Conservation (phyloP, 2,888 invertebrate species). For the Plagodis dolabraria region DNA sequence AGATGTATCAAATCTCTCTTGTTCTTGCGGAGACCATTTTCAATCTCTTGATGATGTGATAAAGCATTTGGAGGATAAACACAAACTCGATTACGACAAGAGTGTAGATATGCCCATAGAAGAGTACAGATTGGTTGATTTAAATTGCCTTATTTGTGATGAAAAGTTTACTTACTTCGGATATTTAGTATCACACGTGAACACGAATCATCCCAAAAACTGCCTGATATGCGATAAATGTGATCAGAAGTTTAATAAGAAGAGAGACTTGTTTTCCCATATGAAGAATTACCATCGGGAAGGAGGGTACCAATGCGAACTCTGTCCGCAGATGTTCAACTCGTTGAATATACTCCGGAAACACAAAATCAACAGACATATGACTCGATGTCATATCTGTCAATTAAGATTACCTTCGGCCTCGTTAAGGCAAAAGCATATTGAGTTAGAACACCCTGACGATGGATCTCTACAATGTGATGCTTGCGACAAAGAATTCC, state of each 20-base stretch:
- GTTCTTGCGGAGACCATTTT: constrained; percentile 63
- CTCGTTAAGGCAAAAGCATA: constrained; percentile 70
- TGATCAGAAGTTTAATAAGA: constrained; percentile 75
- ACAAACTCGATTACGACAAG: constrained; percentile 66
- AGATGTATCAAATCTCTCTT: constrained; percentile 68
- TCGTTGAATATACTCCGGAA: constrained; percentile 73
- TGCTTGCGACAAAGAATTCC: constrained; percentile 70
- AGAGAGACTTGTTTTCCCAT: constrained; percentile 73
- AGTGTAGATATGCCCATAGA: constrained; percentile 75
- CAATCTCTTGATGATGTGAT: constrained; percentile 56
- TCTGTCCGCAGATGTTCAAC: constrained; percentile 66
- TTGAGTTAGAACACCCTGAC: constrained; percentile 74
- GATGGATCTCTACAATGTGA: constrained; percentile 71
- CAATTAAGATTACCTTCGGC: constrained; percentile 71
- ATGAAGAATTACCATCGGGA: constrained; percentile 78
- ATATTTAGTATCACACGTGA: constrained; percentile 73
- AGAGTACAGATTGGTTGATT: constrained; percentile 64
- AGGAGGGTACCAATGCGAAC: constrained; percentile 72
- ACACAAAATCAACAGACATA: constrained; percentile 69
- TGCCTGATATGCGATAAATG: constrained; percentile 75
- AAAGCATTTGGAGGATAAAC: constrained; percentile 62
- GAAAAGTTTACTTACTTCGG: constrained; percentile 75
- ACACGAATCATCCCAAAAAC: constrained; percentile 73
- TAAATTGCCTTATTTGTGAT: constrained; percentile 64
- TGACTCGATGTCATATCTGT: constrained; percentile 70